A percentile compares a stretch with the other conserved stretches of the same genome.
Conservation (phyloP, 2,797 vertebrate genomes). For the Apogon hyalosoma region DNA sequence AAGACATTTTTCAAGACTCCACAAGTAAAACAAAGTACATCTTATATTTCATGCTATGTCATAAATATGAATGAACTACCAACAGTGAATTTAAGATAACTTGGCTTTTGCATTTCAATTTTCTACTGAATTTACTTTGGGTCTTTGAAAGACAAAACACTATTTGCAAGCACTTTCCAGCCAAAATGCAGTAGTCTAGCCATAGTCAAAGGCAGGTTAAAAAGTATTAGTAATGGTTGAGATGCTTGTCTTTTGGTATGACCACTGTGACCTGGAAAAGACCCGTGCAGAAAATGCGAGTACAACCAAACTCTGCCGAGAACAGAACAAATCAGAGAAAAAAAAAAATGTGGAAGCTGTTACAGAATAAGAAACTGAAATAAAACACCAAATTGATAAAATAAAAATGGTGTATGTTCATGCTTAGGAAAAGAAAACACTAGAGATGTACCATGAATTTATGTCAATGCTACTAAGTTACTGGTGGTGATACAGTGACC, state of each 20-base stretch:
- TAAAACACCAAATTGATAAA: background rate
- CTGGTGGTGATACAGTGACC: conserved; percentile 66
- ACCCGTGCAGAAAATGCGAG: background rate
- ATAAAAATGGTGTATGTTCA: background rate
- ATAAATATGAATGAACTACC: background rate
- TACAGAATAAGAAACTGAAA: background rate
- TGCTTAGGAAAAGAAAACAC: background rate
- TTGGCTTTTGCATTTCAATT: background rate
- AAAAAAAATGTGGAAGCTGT: no score
- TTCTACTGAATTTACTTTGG: background rate
- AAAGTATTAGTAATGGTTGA: background rate
- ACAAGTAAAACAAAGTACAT: background rate
- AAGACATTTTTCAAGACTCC: background rate
- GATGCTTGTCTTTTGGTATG: background rate
- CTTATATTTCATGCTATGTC: background rate
- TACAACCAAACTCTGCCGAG: background rate
- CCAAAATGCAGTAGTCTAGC: background rate
- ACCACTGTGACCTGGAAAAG: background rate
- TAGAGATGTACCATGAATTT: conserved; percentile 7
- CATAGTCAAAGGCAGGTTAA: conserved; percentile 8
- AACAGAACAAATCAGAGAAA: background rate
- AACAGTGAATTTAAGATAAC: background rate
- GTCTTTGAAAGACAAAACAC: conserved; percentile 23
- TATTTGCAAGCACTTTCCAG: conserved; percentile 4
- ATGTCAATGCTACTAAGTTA: conserved; percentile 30